phyloP scores from a whole-genome alignment of 1,140 invertebrate species.

The Druon quercuslanigerum region DNA sequence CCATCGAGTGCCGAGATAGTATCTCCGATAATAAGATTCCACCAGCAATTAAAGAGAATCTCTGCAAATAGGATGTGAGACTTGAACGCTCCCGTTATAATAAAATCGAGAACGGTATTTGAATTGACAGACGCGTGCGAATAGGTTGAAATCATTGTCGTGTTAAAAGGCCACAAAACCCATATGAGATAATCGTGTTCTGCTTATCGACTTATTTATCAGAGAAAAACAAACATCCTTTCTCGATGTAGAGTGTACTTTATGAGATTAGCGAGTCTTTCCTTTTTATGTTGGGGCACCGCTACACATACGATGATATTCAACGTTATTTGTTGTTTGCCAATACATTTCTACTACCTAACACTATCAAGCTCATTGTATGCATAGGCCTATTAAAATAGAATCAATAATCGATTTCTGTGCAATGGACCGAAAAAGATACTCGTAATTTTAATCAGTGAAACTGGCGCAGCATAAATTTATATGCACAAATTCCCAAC shows the following conservation, averaged over 20 bases:
- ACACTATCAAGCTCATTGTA: not conserved
- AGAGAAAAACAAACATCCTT: conserved; percentile 26
- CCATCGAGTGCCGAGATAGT: not conserved
- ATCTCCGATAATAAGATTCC: conserved; percentile 17
- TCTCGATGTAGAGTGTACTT: conserved; percentile 14
- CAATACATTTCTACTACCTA: not conserved
- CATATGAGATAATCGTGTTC: conserved; percentile 28
- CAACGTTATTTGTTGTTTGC: too few species aligned
- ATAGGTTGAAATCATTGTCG: conserved; percentile 24
- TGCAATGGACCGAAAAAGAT: conserved; percentile 9
- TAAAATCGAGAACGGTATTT: conserved; percentile 10
- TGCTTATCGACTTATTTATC: conserved; percentile 23
- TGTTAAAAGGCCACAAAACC: conserved; percentile 26
- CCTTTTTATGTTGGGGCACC: not conserved
- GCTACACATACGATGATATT: not conserved
- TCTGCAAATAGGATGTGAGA: not conserved
- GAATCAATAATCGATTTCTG: conserved; percentile 10
- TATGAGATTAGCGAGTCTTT: conserved; percentile 23
- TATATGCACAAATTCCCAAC: not conserved
- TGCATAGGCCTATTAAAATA: not conserved
- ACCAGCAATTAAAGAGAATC: conserved; percentile 18
- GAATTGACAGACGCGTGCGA: conserved; percentile 26
- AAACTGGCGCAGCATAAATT: not conserved
- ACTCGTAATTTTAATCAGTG: conserved; percentile 6
- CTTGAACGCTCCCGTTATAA: conserved; percentile 25